Base-by-base conservation (phyloP, 1,140 invertebrate species). In the Panonychus citri region DNA sequence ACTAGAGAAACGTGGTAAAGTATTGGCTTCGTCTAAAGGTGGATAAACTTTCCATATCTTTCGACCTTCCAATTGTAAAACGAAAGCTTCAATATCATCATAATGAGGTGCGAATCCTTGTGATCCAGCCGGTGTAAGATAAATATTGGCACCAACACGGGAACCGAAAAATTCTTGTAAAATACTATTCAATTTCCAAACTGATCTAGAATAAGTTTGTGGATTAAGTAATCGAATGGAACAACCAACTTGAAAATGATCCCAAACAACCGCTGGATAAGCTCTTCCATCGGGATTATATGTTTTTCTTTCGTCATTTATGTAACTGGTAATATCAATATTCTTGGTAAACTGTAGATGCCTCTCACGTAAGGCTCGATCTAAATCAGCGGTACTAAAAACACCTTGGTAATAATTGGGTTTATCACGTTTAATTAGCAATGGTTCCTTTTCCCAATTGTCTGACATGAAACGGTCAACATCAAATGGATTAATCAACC, bases 21-120 rank as follows among this genome's bases (percentile, higher is more conserved):
- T 68, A 68, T 12, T 24, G 19, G 19, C 26, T 27, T 55, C 13
- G 28, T 67, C 76, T 68, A 73, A 69, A 27, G 88, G 83, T 60
- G 76, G 76, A 67, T 96, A 97, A 4, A 98, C 67, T 63, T 78
- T 81, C 93, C 93, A 98, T 59, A 80, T 76, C 70, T 98, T 97
- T 63, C 81, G 81, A 0, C 94, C 94, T 73, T 97, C 93, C 8
- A 95, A 69, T 73, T 98, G 94, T 40, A 98, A 66, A 56, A 98
- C 79, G 69, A 98, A 97, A 17, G 91, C 93, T 74, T 98, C 94
- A 62, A 97, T 96, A 65, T 98, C 93, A 74, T 98, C 93, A 70
- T 83, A 97, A 72, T 97, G 91, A 1, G 93, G 91, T 2, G 93
- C 91, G 76, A 97, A 97, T 0, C 93, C 91, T 75, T 96, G 90